Percentiles rank a stretch among this genome's conserved stretches.
Conservation (phyloP, 2,797 vertebrate genomes). For the Enteromius thamalakanensis region DNA sequence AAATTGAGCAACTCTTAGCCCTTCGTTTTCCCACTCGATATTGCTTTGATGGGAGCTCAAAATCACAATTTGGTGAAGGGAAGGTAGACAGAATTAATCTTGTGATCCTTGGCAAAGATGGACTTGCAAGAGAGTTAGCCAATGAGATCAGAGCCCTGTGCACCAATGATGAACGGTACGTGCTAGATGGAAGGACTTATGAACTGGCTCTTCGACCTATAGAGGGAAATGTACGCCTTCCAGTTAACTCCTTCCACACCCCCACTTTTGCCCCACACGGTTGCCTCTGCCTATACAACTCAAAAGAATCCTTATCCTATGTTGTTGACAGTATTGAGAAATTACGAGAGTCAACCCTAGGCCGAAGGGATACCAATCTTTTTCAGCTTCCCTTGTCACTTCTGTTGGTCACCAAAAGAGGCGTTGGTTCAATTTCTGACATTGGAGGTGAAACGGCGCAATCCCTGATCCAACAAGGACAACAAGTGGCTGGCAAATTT, state of each 20-base stretch:
- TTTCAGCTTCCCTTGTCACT: slow-evolving; percentile 86
- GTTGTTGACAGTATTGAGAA: slow-evolving; percentile 94
- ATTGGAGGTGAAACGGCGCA: slow-evolving; percentile 92
- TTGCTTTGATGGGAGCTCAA: slow-evolving; percentile 75
- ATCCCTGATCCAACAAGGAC: slow-evolving; percentile 90
- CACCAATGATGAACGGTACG: slow-evolving; percentile 91
- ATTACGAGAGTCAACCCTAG: slow-evolving; percentile 85
- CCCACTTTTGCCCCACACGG: slow-evolving; percentile 95
- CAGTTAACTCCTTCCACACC: slow-evolving; percentile 96
- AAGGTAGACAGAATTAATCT: slow-evolving; percentile 90
- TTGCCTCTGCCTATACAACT: slow-evolving; percentile 96
- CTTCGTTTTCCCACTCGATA: slow-evolving; percentile 83
- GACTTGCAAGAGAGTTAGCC: slow-evolving; percentile 91
- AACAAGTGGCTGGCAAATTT: slow-evolving; percentile 88
- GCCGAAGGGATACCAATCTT: slow-evolving; percentile 84
- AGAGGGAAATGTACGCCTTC: slow-evolving; percentile 95
- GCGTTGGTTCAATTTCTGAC: slow-evolving; percentile 84
- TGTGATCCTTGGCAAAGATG: slow-evolving; percentile 96
- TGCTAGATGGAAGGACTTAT: slow-evolving; percentile 93
- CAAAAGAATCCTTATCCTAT: slow-evolving; percentile 95
- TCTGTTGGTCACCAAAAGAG: slow-evolving; percentile 91
- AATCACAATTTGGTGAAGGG: slow-evolving; percentile 77
- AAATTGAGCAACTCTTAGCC: slow-evolving; percentile 88
- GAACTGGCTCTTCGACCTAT: slow-evolving; percentile 92
- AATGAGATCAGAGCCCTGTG: slow-evolving; percentile 96